Evolutionary conservation across 2,797 vertebrate genomes (phyloP).

Genomic region (Lagodon rhomboides): DNA sequence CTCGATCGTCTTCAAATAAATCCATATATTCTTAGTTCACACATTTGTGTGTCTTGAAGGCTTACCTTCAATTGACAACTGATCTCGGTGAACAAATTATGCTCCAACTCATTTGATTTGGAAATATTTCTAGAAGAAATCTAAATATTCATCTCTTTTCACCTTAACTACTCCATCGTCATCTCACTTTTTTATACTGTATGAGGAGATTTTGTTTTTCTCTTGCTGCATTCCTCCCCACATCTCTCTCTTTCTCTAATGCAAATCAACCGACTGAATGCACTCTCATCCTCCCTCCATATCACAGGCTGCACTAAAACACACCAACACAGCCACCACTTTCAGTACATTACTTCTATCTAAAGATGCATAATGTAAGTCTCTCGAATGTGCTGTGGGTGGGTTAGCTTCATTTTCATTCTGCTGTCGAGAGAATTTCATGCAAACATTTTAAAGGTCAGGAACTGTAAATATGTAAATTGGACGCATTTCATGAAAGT

Average conservation of each 20-base stretch:
- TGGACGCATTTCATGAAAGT: constrained; percentile 42
- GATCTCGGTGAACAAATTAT: not conserved
- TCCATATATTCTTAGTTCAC: not conserved
- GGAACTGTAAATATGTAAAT: constrained; percentile 42
- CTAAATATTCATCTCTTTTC: not conserved
- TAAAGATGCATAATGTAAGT: constrained; percentile 44
- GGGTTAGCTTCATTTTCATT: constrained; percentile 30
- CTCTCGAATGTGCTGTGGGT: constrained; percentile 9
- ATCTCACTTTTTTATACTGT: not conserved
- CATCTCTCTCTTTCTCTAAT: not conserved
- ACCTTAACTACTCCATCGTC: not conserved
- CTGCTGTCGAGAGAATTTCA: constrained; percentile 54
- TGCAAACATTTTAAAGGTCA: constrained; percentile 53
- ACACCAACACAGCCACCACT: constrained; percentile 2
- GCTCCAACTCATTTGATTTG: not conserved
- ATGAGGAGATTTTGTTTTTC: not conserved
- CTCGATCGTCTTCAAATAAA: not conserved
- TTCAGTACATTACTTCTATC: constrained; percentile 19
- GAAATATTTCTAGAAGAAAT: constrained; percentile 10
- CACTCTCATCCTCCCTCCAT: not conserved
- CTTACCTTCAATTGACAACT: not conserved
- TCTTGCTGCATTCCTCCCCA: not conserved
- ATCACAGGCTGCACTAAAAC: not conserved
- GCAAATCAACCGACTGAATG: not conserved
- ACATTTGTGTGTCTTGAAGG: not conserved